Conservation (phyloP, 1,140 invertebrate species). For the Lethrus apterus region DNA sequence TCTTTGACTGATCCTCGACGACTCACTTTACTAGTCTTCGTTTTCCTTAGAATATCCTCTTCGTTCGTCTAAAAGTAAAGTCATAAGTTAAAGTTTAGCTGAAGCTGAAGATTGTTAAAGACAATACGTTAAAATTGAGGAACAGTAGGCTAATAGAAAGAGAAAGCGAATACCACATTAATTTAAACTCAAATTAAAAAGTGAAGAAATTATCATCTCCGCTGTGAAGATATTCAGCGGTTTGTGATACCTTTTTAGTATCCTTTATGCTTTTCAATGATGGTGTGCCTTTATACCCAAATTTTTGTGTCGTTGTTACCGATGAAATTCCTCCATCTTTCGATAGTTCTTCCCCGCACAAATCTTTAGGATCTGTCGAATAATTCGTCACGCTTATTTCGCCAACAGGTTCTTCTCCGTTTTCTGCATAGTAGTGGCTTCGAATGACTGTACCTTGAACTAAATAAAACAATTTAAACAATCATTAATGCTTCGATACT, state of each 20-base stretch:
- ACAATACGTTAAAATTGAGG: too few species aligned
- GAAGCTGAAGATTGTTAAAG: too few species aligned
- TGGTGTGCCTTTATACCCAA: conserved; percentile 41
- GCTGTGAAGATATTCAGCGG: too few species aligned
- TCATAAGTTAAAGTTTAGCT: too few species aligned
- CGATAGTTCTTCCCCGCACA: conserved; percentile 36
- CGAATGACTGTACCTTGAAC: conserved; percentile 59
- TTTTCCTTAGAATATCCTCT: conserved; percentile 19
- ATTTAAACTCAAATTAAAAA: too few species aligned
- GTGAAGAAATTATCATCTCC: too few species aligned
- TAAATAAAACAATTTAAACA: conserved; percentile 29
- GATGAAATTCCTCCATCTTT: conserved; percentile 28
- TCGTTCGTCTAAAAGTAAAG: conserved; percentile 12
- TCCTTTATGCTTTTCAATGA: conserved; percentile 28
- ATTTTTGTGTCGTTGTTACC: conserved; percentile 41
- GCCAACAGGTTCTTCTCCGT: conserved; percentile 56
- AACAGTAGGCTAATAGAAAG: too few species aligned
- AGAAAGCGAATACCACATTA: too few species aligned
- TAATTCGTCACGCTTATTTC: conserved; percentile 59
- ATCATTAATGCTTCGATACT: not conserved
- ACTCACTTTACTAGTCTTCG: conserved; percentile 44
- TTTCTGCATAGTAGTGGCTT: conserved; percentile 57
- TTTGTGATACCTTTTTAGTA: conserved; percentile 13
- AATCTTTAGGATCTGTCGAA: conserved; percentile 53
- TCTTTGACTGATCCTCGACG: conserved; percentile 61